Conservation (phyloP, 2,888 invertebrate species). For the Macrophya alboannulata region DNA sequence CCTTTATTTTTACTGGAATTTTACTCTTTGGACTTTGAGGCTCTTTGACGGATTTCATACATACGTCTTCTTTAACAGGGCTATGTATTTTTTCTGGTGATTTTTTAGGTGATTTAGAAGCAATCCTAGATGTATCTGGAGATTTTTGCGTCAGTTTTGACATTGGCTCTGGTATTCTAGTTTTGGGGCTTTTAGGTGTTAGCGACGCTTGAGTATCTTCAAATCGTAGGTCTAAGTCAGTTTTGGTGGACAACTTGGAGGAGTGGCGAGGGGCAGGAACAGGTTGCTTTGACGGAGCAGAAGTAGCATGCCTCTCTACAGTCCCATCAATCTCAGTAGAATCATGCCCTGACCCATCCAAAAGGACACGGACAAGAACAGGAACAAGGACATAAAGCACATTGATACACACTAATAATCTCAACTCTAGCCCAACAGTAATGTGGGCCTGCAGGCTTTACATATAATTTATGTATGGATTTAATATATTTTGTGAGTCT, state of each 20-base stretch:
- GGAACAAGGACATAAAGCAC: conserved; percentile 80
- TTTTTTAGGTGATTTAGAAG: conserved; percentile 16
- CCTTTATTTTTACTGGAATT: conserved; percentile 79
- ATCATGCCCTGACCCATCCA: conserved; percentile 80
- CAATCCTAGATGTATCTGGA: conserved; percentile 25
- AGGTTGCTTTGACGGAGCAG: conserved; percentile 78
- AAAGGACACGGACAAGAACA: conserved; percentile 79
- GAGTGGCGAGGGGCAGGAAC: conserved; percentile 77
- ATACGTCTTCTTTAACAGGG: conserved; percentile 38
- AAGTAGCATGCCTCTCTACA: conserved; percentile 79
- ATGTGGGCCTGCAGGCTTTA: conserved; percentile 71
- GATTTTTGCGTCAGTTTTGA: conserved; percentile 58
- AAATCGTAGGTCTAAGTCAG: conserved; percentile 74
- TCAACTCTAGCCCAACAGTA: conserved; percentile 74
- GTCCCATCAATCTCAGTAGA: conserved; percentile 79
- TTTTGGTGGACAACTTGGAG: conserved; percentile 73
- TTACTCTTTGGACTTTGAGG: conserved; percentile 76
- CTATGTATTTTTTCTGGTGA: conserved; percentile 47
- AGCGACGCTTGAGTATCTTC: conserved; percentile 65
- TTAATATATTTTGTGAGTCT: conserved; percentile 56
- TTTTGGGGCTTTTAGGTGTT: conserved; percentile 63
- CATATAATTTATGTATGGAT: conserved; percentile 64
- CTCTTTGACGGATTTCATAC: conserved; percentile 19
- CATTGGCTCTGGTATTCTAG: conserved; percentile 66
- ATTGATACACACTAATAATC: conserved; percentile 79